phyloP scores from a whole-genome alignment of 2,113 vertebrate genomes.

The Ariopsis seemanni region DNA sequence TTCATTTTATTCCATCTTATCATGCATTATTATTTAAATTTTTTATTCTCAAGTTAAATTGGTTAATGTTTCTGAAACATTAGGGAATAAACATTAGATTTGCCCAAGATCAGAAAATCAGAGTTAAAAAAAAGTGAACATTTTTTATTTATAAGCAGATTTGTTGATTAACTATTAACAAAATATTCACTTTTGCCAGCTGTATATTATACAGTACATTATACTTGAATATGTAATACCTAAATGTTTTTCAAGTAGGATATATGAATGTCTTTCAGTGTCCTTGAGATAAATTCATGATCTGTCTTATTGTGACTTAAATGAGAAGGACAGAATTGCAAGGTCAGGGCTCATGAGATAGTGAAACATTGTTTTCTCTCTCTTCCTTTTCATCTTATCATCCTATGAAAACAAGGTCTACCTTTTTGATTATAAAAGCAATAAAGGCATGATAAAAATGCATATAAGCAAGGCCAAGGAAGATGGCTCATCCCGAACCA shows the following conservation, averaged over 20 bases:
- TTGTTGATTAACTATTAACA: background rate
- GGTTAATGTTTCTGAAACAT: background rate
- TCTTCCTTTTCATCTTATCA: background rate
- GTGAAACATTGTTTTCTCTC: background rate
- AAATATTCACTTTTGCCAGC: background rate
- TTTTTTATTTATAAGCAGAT: no score
- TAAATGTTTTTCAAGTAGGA: background rate
- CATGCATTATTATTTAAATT: background rate
- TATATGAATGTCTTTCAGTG: background rate
- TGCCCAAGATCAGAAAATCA: background rate
- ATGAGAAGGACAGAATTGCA: slow-evolving; percentile 21
- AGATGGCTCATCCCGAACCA: background rate
- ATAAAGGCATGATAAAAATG: background rate
- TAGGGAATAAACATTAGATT: background rate
- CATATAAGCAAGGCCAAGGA: slow-evolving; percentile 16
- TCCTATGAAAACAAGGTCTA: background rate
- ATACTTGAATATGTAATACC: background rate
- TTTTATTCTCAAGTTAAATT: background rate
- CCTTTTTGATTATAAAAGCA: background rate
- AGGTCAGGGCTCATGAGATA: slow-evolving; percentile 7
- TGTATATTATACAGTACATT: background rate
- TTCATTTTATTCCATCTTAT: background rate
- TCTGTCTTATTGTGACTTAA: slow-evolving; percentile 23
- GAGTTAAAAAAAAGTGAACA: no score
- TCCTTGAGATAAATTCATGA: slow-evolving; percentile 27